Conservation (phyloP, 1,140 invertebrate species). For the Drosophila lacertosa region DNA sequence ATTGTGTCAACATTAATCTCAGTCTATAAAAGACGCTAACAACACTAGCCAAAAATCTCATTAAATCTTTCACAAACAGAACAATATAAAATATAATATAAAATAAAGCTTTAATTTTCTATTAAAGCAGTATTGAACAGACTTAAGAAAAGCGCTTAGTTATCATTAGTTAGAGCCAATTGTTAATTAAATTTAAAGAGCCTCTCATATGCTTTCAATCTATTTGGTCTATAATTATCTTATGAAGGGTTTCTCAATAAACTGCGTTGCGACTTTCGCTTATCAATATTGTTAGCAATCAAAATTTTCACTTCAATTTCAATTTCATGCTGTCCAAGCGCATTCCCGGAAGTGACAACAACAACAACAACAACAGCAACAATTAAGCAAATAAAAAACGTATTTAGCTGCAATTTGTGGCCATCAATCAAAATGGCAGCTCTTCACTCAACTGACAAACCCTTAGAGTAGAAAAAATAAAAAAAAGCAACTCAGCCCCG, state of each 20-base stretch:
- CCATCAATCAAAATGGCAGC: conserved; percentile 73
- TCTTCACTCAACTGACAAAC: conserved; percentile 35
- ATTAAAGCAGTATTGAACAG: too few species aligned
- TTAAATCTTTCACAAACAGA: neutral
- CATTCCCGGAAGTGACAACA: conserved; percentile 51
- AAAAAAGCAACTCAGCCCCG: conserved; percentile 24
- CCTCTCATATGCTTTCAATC: neutral
- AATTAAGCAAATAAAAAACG: conserved; percentile 78
- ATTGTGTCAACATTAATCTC: conserved; percentile 6
- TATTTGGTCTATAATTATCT: neutral
- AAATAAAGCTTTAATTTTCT: too few species aligned
- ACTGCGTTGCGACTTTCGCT: conserved; percentile 8
- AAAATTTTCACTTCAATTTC: conserved; percentile 40
- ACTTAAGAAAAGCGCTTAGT: too few species aligned
- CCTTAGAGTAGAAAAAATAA: conserved; percentile 31
- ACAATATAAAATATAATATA: neutral
- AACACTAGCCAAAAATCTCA: neutral
- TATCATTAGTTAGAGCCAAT: neutral
- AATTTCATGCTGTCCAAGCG: conserved; percentile 24
- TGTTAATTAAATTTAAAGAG: neutral
- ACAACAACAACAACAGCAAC: conserved; percentile 11
- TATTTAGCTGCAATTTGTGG: conserved; percentile 80
- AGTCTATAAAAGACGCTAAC: neutral
- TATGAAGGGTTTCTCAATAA: conserved; percentile 6
- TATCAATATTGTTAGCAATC: conserved; percentile 33